A percentile compares a stretch with the other conserved stretches of the same genome.
Evolutionary conservation across 1,140 invertebrate species (phyloP).

Genomic region (Aphidius ervi): DNA sequence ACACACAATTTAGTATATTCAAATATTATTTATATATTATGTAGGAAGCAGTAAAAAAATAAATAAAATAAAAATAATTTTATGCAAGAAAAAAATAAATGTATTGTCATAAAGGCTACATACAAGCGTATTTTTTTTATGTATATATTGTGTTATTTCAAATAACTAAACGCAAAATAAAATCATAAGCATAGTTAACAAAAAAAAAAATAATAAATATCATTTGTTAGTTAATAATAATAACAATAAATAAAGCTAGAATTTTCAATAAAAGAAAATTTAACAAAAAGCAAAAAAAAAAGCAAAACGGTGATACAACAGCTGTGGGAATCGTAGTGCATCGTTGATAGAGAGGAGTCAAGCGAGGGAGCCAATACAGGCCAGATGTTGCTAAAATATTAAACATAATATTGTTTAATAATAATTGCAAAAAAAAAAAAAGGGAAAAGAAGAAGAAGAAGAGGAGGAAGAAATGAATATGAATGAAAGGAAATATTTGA

Average conservation of each 20-base stretch:
- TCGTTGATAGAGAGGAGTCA: constrained; percentile 28
- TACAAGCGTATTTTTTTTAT: too few species aligned
- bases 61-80: too few species aligned
- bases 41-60: neutral
- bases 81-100: too few species aligned
- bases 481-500: too few species aligned
- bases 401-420: constrained; percentile 24
- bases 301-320: constrained; percentile 20
- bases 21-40: too few species aligned
- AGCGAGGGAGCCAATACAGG: constrained; percentile 28
- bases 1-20: neutral
- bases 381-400: constrained; percentile 35
- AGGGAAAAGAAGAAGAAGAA: too few species aligned
- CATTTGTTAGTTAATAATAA: neutral
- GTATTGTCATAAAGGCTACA: too few species aligned
- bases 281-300: constrained; percentile 15
- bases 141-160: too few species aligned
- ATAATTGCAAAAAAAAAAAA: neutral
- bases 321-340: constrained; percentile 25
- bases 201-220: neutral
- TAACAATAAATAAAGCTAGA: neutral
- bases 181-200: too few species aligned
- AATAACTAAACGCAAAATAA: too few species aligned
- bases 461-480: too few species aligned
- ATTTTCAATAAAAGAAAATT: constrained; percentile 4